A percentile compares a stretch with the other conserved stretches of the same genome.
These are phyloP conservation scores for Palaemon carinicauda DNA, from an alignment of 1,140 invertebrate genomes.

Conservation along the genomic window DNA sequence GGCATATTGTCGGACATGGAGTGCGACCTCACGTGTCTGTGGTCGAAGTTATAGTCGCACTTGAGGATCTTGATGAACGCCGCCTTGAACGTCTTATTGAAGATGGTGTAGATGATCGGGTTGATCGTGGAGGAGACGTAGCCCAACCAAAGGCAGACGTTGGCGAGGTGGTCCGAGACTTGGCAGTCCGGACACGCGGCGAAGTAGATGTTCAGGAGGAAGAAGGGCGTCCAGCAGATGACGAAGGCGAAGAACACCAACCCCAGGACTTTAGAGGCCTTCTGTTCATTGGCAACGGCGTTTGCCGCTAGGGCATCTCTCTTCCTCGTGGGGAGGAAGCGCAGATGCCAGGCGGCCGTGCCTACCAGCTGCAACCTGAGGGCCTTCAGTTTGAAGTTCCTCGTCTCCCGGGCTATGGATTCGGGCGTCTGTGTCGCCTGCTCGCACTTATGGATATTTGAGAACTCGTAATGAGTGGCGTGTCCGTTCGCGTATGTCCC, in stretches of 20 bases:
- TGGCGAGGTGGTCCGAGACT: conserved; percentile 58
- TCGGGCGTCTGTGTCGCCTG: conserved; percentile 75
- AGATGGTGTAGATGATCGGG: conserved; percentile 63
- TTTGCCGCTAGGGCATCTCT: conserved; percentile 74
- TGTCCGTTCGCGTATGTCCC: conserved; percentile 43
- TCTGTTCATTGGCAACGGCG: conserved; percentile 82
- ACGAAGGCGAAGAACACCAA: conserved; percentile 61
- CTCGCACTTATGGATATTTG: conserved; percentile 66
- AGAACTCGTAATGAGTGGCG: conserved; percentile 61
- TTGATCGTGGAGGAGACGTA: conserved; percentile 63
- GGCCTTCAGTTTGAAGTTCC: conserved; percentile 73
- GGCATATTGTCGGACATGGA: conserved; percentile 56
- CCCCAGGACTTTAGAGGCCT: conserved; percentile 75
- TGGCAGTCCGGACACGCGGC: conserved; percentile 60
- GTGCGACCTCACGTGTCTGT: conserved; percentile 40
- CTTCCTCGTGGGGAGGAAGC: conserved; percentile 74
- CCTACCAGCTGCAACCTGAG: conserved; percentile 66
- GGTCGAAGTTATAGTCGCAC: conserved; percentile 55
- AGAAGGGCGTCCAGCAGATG: conserved; percentile 62
- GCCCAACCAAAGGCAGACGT: conserved; percentile 62
- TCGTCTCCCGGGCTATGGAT: conserved; percentile 74
- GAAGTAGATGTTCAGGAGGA: conserved; percentile 61
- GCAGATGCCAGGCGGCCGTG: conserved; percentile 62
- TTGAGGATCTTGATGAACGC: conserved; percentile 61
- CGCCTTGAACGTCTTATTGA: conserved; percentile 61